Percentiles rank a stretch among this genome's conserved stretches.
phyloP scores from a whole-genome alignment of 2,888 invertebrate genomes.

The Sphaerophoria taeniata region DNA sequence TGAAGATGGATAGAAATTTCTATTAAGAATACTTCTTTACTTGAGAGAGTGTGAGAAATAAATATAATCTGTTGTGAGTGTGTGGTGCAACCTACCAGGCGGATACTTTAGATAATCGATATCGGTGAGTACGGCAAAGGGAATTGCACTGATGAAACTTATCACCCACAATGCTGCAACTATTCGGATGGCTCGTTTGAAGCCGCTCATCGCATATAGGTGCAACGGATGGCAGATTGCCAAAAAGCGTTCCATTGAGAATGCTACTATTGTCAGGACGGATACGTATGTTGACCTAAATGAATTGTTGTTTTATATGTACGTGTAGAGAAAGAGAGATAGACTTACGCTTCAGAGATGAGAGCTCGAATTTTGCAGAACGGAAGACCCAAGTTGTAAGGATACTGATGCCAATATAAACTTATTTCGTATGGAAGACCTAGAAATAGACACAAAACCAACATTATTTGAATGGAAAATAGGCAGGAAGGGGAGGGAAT shows the following conservation, averaged over 20 bases:
- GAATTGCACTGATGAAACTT: constrained; percentile 89
- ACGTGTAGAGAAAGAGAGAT: neutral
- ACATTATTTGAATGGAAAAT: neutral
- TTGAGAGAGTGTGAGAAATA: no score
- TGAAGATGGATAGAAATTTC: constrained; percentile 23
- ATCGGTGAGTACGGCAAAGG: constrained; percentile 89
- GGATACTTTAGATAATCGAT: constrained; percentile 91
- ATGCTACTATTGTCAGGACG: constrained; percentile 95
- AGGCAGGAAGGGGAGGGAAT: no score
- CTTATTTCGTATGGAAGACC: constrained; percentile 94
- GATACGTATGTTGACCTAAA: constrained; percentile 94
- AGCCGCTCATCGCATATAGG: constrained; percentile 91
- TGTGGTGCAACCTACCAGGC: constrained; percentile 83
- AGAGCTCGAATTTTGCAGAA: constrained; percentile 93
- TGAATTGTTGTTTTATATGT: neutral
- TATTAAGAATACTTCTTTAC: no score
- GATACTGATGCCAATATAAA: constrained; percentile 94
- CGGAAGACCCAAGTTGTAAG: constrained; percentile 90
- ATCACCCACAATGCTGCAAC: constrained; percentile 91
- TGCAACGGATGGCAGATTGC: constrained; percentile 95
- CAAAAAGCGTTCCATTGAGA: constrained; percentile 94
- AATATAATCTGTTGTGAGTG: no score
- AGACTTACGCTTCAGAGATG: constrained; percentile 92
- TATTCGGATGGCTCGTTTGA: constrained; percentile 91
- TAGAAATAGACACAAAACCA: constrained; percentile 79